Evolutionary conservation across 2,797 vertebrate genomes (phyloP), one percentile per base, ranked within the genome.

Genomic region (Neopelma chrysocephalum): DNA sequence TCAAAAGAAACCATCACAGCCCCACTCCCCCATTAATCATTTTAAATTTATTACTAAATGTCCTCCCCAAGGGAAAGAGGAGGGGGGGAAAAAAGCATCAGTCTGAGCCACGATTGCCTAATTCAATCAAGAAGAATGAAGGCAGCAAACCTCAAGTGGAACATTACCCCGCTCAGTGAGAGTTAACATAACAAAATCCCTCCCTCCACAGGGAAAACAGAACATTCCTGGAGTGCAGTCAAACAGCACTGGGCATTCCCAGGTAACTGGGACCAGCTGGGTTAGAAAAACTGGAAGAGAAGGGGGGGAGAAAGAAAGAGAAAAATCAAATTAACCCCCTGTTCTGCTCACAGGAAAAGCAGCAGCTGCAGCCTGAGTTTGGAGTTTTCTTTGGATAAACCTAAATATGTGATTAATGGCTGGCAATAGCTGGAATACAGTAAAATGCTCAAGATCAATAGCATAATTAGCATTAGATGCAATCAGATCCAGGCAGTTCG

Each of bases 231-330:
- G 5, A 31, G 36, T 1, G 5, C 47, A 15, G 43, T 34, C 50
- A 20, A 18, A 34, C 5, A 64, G 62, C 47, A 4, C 15, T 2
- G 26, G 61, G 27, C 62, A 79, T 38, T 19, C 71, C 48, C 71
- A 38, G 56, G 70, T 36, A 84, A 42, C 25, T 10, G 79, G 17
- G 40, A 40, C 38, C 57, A 53, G 36, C 15, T 58, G 50, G 47
- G 26, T 23, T 21, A 4, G 6, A 72, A 72, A 50, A 69, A 7
- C 31, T 72, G 16, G 16, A 71, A 57, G 18, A 23, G 15, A 82
- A 53, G 2, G 16, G 16, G 2, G 0, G 25, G 23, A 5, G 10
- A 29, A 1, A 7, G 60, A 34, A 14, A 4, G 0, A 6, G 1
- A 18, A 27, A 23, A 15, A 1, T 2, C 13, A 18, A 1, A 11